A percentile compares a stretch with the other conserved stretches of the same genome.
Evolutionary conservation across 2,797 vertebrate genomes (phyloP).

Genomic region (Lophotriccus pileatus): DNA sequence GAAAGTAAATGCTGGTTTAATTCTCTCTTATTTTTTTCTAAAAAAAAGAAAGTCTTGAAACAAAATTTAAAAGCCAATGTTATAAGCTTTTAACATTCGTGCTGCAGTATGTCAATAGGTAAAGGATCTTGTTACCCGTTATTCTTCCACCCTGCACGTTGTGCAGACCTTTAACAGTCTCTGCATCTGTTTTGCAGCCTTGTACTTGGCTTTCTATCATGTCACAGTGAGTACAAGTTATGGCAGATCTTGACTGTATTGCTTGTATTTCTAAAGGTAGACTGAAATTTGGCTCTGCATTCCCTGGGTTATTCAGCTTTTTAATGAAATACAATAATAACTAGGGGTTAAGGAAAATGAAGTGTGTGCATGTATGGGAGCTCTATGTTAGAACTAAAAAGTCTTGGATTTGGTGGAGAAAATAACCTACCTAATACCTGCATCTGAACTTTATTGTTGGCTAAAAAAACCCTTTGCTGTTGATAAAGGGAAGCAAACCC

Average conservation of each 20-base stretch:
- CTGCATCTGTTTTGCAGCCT: not conserved
- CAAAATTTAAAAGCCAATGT: not conserved
- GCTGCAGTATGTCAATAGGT: not conserved
- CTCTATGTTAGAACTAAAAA: not conserved
- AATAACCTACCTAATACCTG: not conserved
- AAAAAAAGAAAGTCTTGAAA: not conserved
- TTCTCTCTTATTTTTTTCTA: not conserved
- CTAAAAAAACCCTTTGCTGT: not conserved
- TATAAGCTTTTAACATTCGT: not conserved
- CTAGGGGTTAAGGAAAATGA: not conserved
- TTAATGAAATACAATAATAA: not conserved
- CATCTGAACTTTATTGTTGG: not conserved
- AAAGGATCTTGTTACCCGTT: not conserved
- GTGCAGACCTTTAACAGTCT: not conserved
- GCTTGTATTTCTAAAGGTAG: not conserved
- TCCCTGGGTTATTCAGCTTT: not conserved
- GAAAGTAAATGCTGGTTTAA: not conserved
- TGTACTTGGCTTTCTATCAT: not conserved
- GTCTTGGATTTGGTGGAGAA: not conserved
- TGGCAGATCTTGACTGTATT: not conserved
- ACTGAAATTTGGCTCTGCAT: not conserved
- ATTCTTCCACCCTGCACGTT: not conserved
- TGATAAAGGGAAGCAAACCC: not conserved
- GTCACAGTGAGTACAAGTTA: not conserved
- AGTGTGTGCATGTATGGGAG: rapidly evolving